Evolutionary conservation across 2,113 vertebrate species (phyloP).

Genomic region (Tragelaphus imberbis): DNA sequence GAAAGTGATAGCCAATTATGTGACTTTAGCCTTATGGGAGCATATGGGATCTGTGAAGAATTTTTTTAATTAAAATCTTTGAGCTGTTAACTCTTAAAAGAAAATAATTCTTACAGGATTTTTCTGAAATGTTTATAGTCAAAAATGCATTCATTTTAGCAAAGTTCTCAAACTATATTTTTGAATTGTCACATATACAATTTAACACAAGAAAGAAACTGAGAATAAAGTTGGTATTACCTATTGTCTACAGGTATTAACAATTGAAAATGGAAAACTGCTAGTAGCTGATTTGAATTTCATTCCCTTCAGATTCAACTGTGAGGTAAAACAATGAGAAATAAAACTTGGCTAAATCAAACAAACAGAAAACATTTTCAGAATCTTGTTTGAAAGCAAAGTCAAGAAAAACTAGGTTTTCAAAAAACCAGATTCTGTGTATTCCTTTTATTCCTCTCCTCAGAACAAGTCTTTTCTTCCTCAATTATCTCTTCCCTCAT

Average conservation of each 20-base stretch:
- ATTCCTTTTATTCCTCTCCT: not conserved
- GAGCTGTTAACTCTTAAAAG: not conserved
- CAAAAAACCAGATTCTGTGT: not conserved
- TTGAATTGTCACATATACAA: not conserved
- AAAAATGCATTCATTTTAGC: not conserved
- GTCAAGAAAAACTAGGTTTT: not conserved
- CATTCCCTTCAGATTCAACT: not conserved
- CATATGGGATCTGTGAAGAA: not conserved
- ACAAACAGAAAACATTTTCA: not conserved
- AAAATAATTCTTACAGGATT: not conserved
- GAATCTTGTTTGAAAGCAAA: not conserved
- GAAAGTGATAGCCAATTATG: not conserved
- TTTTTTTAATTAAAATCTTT: constrained; percentile 24
- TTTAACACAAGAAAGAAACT: not conserved
- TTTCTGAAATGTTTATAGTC: not conserved
- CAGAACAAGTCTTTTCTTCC: not conserved
- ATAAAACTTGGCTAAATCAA: not conserved
- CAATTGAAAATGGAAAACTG: not conserved
- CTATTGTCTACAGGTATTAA: not conserved
- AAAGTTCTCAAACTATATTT: not conserved
- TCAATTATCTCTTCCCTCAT: not conserved
- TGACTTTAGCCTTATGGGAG: not conserved
- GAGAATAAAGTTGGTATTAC: not conserved
- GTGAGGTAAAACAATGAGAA: not conserved
- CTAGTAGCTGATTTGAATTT: not conserved